phyloP scores from a whole-genome alignment of 2,888 invertebrate species.

The Campoplex nolae region DNA sequence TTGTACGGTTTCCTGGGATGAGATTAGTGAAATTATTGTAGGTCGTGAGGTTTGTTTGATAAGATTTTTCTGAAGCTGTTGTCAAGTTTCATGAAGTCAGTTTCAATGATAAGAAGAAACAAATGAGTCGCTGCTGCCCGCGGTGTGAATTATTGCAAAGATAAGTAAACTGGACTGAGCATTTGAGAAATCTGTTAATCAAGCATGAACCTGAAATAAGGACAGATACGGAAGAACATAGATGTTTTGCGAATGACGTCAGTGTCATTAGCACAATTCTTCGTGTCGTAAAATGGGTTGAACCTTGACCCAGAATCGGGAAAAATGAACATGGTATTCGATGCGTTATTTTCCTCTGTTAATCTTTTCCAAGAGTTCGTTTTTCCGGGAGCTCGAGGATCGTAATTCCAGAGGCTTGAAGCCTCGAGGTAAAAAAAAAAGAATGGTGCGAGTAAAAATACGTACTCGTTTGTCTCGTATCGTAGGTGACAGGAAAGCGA shows the following conservation, averaged over 20 bases:
- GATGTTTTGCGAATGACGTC: slow-evolving; percentile 26
- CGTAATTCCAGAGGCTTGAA: neutral
- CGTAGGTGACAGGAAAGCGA: slow-evolving; percentile 32
- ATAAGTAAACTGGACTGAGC: slow-evolving; percentile 30
- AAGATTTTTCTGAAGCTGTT: too few relatives aligned
- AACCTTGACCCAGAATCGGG: slow-evolving; percentile 26
- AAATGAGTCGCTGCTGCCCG: too few relatives aligned
- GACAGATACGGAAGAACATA: neutral
- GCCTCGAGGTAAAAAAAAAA: neutral
- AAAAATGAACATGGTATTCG: neutral
- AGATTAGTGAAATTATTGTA: neutral
- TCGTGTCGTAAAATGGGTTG: neutral
- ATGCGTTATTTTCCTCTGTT: neutral
- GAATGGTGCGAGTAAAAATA: neutral
- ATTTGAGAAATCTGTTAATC: slow-evolving; percentile 10
- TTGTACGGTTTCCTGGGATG: neutral
- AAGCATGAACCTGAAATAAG: neutral
- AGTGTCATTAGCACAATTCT: slow-evolving; percentile 31
- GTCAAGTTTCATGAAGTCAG: too few relatives aligned
- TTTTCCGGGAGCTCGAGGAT: slow-evolving; percentile 17
- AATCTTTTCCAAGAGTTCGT: neutral
- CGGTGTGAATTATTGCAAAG: slow-evolving; percentile 59
- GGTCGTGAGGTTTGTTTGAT: too few relatives aligned
- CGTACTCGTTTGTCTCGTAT: slow-evolving; percentile 7
- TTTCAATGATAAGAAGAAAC: too few relatives aligned